Evolutionary conservation across 2,797 vertebrate genomes (phyloP).

Genomic region (Fistularia tabacaria): DNA sequence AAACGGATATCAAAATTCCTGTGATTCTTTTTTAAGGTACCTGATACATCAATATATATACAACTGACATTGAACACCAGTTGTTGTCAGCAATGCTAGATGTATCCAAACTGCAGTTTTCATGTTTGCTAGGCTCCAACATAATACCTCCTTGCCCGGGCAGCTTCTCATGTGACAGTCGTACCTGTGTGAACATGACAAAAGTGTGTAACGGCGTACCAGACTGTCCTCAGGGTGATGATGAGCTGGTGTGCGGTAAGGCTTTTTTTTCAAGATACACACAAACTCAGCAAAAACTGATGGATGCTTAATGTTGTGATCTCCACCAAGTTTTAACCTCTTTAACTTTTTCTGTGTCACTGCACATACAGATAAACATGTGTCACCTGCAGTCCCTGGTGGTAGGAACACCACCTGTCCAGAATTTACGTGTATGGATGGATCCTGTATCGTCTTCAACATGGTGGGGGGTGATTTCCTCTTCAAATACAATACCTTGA

Average conservation of each 20-base stretch:
- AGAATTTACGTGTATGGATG: conserved; percentile 79
- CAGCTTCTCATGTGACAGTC: conserved; percentile 77
- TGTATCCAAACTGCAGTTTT: neutral
- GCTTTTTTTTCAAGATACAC: neutral
- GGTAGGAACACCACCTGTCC: conserved; percentile 72
- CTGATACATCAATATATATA: neutral
- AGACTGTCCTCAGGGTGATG: conserved; percentile 79
- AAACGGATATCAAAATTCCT: no score
- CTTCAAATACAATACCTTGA: neutral
- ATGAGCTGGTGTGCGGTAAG: conserved; percentile 81
- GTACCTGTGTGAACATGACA: conserved; percentile 74
- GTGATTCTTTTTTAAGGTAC: neutral
- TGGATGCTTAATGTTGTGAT: neutral
- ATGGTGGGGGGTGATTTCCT: conserved; percentile 56
- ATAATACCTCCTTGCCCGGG: conserved; percentile 75
- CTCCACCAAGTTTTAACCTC: no score
- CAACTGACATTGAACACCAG: neutral
- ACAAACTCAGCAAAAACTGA: neutral
- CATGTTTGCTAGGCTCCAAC: conserved; percentile 65
- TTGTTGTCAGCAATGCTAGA: neutral
- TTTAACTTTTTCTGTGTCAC: neutral
- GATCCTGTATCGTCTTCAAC: conserved; percentile 79
- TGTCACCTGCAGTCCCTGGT: conserved; percentile 48
- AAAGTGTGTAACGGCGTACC: conserved; percentile 74
- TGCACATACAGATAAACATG: conserved; percentile 50